Conservation (phyloP, 2,888 invertebrate species). For the Rosalia funebris region DNA sequence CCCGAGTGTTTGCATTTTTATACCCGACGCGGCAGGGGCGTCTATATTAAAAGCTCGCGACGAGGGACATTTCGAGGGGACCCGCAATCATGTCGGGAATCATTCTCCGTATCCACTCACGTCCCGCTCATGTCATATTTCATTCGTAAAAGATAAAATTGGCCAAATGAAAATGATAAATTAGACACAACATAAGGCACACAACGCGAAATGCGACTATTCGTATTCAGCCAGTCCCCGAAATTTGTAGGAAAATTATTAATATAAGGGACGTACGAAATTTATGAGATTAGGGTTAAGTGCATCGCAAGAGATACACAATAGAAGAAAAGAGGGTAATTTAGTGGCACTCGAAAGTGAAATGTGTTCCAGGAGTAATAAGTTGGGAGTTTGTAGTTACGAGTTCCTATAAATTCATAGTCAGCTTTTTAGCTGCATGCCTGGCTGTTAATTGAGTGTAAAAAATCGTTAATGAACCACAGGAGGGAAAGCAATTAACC, state of each 20-base stretch:
- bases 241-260: slow-evolving; percentile 20
- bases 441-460: background rate
- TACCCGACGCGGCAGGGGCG: too few species aligned
- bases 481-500: too few species aligned
- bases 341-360: slow-evolving; percentile 1
- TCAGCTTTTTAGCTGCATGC: background rate
- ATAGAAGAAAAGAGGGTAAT: slow-evolving; percentile 11
- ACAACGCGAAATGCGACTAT: slow-evolving; percentile 13
- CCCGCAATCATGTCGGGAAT: too few species aligned
- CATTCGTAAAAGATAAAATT: slow-evolving; percentile 5
- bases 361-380: slow-evolving; percentile 1
- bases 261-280: slow-evolving; percentile 13
- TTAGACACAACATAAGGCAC: slow-evolving; percentile 16
- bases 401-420: background rate
- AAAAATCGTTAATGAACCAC: background rate
- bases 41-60: too few species aligned
- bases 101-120: too few species aligned
- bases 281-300: slow-evolving; percentile 17
- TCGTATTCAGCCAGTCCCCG: slow-evolving; percentile 6
- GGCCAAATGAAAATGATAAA: slow-evolving; percentile 18
- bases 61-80: too few species aligned
- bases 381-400: background rate
- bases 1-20: too few species aligned
- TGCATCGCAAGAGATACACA: slow-evolving; percentile 11
- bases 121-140: too few species aligned